These are phyloP conservation scores for Ochropacha duplaris DNA, from an alignment of 2,888 invertebrate genomes.

Conservation along the genomic window DNA sequence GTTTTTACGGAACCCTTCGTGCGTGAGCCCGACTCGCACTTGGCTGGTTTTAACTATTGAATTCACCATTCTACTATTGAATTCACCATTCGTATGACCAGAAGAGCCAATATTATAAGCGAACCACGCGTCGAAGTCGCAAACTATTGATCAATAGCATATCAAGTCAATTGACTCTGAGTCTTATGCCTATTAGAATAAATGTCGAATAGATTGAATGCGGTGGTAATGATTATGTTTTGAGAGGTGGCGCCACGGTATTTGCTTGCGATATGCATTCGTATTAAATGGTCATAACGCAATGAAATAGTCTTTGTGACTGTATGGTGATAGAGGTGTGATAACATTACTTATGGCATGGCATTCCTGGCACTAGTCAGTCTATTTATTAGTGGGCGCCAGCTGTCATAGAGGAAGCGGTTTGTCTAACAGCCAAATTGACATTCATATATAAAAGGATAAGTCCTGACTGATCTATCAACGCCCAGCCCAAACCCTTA, in stretches of 20 bases:
- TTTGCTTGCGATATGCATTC: constrained; percentile 41
- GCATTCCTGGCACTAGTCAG: background rate
- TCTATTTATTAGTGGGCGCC: background rate
- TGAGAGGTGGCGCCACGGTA: constrained; percentile 58
- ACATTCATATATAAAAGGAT: too few species aligned
- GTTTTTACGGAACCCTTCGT: too few species aligned
- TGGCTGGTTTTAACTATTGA: too few species aligned
- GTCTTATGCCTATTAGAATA: constrained; percentile 15
- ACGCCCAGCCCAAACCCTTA: too few species aligned
- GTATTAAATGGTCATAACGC: constrained; percentile 44
- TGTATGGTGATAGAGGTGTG: constrained; percentile 21
- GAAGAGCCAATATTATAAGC: constrained; percentile 62
- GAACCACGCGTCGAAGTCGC: constrained; percentile 52
- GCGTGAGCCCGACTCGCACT: too few species aligned
- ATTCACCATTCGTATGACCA: constrained; percentile 70
- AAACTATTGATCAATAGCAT: constrained; percentile 23
- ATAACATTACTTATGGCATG: constrained; percentile 20
- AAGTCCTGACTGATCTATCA: too few species aligned
- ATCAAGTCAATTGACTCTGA: background rate
- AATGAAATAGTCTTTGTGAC: constrained; percentile 43
- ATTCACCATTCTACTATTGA: constrained; percentile 55
- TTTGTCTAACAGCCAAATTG: too few species aligned
- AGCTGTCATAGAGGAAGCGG: background rate
- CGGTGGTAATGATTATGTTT: constrained; percentile 26
- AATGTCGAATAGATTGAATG: constrained; percentile 5